phyloP scores from a whole-genome alignment of 2,797 vertebrate genomes.

The Tolypeutes matacus region DNA sequence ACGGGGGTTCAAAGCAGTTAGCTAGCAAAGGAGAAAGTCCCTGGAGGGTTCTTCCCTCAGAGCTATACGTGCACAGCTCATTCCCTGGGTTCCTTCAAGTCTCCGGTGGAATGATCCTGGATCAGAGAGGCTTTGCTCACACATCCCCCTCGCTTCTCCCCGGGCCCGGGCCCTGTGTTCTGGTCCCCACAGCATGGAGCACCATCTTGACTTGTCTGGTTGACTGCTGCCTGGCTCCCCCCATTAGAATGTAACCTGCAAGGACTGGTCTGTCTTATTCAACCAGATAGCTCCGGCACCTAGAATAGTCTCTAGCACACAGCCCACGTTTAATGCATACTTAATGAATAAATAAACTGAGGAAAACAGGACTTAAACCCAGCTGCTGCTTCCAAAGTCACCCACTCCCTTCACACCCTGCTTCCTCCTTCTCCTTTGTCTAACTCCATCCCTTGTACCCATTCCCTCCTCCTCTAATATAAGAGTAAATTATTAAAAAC shows the following conservation, averaged over 20 bases:
- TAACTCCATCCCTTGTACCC: background rate
- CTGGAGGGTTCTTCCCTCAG: no score
- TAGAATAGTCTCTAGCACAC: background rate
- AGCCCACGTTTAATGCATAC: background rate
- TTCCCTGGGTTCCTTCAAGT: background rate
- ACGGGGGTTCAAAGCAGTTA: background rate
- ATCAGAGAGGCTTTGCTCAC: background rate
- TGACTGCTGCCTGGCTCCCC: background rate
- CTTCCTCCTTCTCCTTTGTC: background rate
- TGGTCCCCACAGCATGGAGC: fast-evolving
- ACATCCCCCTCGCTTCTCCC: background rate
- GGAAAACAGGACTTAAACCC: conserved; percentile 12
- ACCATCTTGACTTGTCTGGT: no score
- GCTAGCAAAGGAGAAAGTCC: background rate
- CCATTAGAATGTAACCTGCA: background rate
- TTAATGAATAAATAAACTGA: background rate
- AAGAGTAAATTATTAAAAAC: background rate
- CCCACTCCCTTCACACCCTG: background rate
- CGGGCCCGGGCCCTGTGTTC: background rate
- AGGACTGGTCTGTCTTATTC: no score
- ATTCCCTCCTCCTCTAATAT: background rate
- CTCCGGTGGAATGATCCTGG: background rate
- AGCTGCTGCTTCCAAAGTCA: background rate
- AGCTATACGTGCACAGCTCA: background rate
- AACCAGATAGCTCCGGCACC: background rate